Evolutionary conservation across 2,113 vertebrate species (phyloP), one percentile per base, ranked within the genome.

Genomic region (Pangasianodon hypophthalmus): DNA sequence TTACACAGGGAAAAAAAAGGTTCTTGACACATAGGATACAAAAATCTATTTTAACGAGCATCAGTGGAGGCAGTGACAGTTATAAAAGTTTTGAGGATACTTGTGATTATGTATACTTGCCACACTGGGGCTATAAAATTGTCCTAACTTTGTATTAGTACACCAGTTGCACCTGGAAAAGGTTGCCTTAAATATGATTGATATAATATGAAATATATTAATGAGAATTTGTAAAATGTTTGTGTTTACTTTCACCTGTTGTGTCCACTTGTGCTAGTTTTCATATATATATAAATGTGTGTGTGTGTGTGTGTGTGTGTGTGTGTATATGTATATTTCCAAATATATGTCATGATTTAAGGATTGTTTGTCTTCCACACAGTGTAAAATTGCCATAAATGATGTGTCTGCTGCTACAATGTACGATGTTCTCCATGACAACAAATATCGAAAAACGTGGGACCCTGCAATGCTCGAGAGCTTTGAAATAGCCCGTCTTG

Each of bases 391-490:
- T 44, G 26, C 67, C 0, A 93, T 96, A 41, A 94, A 75, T 0
- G 96, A 96, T 0, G 95, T 97, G 0, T 90, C 94, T 0, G 96
- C 94, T 0, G 96, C 94, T 19, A 95, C 94, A 0, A 96, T 95
- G 92, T 97, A 95, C 41, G 96, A 97, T 16, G 94, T 96, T 26
- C 92, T 97, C 11, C 96, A 95, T 0, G 95, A 97, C 26, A 64
- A 92, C 0, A 7, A 89, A 60, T 96, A 96, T 89, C 93, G 95
- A 4, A 93, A 89, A 79, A 92, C 88, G 1, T 96, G 96, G 97
- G 96, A 97, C 58, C 77, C 92, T 13, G 90, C 90, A 0, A 93
- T 97, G 95, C 29, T 94, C 8, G 94, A 96, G 48, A 95, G 93
- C 1, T 94, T 46, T 21, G 96, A 97, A 93, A 96, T 97, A 0